Evolutionary conservation across 1,140 invertebrate species (phyloP).

Genomic region (Oscheius sp.): DNA sequence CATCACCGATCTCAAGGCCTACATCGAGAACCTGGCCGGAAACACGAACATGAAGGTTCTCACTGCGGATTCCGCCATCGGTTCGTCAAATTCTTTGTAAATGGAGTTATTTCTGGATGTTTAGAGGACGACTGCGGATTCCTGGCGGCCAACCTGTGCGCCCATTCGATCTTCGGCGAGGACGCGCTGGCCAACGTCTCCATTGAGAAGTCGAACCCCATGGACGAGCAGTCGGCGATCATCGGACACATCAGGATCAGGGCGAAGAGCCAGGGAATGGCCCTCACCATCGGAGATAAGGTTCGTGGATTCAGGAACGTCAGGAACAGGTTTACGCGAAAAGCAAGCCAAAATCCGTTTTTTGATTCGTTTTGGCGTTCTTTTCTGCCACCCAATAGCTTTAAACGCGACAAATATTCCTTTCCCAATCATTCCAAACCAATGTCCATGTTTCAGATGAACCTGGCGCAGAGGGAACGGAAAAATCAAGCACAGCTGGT

Average conservation of each 20-base stretch:
- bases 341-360: no score
- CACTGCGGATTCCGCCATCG: slow-evolving; percentile 72
- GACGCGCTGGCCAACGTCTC: slow-evolving; percentile 96
- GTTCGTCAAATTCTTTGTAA: slow-evolving; percentile 21
- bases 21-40: slow-evolving; percentile 84
- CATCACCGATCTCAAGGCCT: slow-evolving; percentile 85
- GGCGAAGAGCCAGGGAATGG: slow-evolving; percentile 85
- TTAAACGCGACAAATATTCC: no score
- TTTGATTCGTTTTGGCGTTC: no score
- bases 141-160: slow-evolving; percentile 98
- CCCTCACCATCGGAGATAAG: slow-evolving; percentile 55
- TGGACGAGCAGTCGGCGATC: slow-evolving; percentile 74
- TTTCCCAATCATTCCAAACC: no score
- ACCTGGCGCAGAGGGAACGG: no score
- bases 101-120: slow-evolving; percentile 14
- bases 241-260: slow-evolving; percentile 93
- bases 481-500: no score
- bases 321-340: no score
- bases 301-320: no score
- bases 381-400: no score
- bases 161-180: slow-evolving; percentile 97
- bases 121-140: slow-evolving; percentile 86
- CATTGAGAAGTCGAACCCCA: slow-evolving; percentile 75
- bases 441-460: no score
- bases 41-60: slow-evolving; percentile 99